These are phyloP conservation scores for Strix uralensis DNA, from an alignment of 2,113 vertebrate species.

Conservation along the genomic window DNA sequence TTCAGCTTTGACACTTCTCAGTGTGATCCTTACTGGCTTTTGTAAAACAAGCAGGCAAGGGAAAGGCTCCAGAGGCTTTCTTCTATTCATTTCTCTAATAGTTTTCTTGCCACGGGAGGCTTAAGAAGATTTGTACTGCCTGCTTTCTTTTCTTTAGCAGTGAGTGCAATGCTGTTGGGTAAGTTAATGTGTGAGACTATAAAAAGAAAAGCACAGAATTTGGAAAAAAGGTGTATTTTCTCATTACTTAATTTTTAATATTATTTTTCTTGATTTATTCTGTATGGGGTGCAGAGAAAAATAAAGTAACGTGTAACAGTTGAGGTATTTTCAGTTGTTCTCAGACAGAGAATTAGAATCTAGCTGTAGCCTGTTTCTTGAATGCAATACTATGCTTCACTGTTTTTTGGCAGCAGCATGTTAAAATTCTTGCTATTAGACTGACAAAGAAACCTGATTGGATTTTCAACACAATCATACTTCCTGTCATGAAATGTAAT, in stretches of 20 bases:
- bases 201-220: constrained; percentile 38
- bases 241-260: neutral
- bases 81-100: constrained; percentile 79
- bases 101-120: constrained; percentile 76
- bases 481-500: constrained; percentile 56
- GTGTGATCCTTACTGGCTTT: constrained; percentile 73
- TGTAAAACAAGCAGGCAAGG: constrained; percentile 71
- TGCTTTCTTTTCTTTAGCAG: constrained; percentile 75
- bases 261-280: constrained; percentile 41
- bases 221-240: neutral
- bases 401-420: constrained; percentile 54
- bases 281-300: neutral
- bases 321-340: constrained; percentile 47
- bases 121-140: constrained; percentile 76
- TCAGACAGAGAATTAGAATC: constrained; percentile 34
- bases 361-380: constrained; percentile 56
- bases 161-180: constrained; percentile 75
- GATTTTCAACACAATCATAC: constrained; percentile 64
- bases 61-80: constrained; percentile 71
- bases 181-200: constrained; percentile 68
- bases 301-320: constrained; percentile 8
- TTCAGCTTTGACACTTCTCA: constrained; percentile 72
- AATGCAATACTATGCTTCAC: constrained; percentile 64
- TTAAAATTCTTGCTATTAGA: constrained; percentile 68
- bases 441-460: constrained; percentile 61